These are phyloP conservation scores for Chloropsis hardwickii DNA, from an alignment of 2,113 vertebrate genomes.

Conservation along the genomic window DNA sequence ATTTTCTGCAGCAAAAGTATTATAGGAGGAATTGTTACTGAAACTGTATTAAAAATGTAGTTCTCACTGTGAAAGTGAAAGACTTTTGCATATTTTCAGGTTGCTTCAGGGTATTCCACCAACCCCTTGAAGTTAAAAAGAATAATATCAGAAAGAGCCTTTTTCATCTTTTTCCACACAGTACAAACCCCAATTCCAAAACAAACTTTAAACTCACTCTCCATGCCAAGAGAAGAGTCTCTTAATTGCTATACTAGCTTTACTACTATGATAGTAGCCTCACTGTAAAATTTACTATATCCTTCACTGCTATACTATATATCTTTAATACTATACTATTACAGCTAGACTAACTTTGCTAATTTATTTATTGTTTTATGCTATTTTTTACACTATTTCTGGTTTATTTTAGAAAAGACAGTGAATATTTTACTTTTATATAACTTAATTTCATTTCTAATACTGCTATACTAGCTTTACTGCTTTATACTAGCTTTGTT, in stretches of 20 bases:
- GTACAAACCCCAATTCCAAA: neutral
- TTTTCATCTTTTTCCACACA: constrained; percentile 20
- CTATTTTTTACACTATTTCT: neutral
- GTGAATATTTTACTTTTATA: neutral
- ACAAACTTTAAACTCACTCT: neutral
- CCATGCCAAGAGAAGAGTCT: neutral
- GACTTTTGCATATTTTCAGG: constrained; percentile 18
- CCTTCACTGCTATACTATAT: neutral
- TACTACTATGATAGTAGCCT: neutral
- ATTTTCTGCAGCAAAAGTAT: neutral
- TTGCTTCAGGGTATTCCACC: constrained; percentile 3
- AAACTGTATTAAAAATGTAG: neutral
- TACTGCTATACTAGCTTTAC: neutral
- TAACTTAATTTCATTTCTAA: neutral
- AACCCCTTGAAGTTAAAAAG: constrained; percentile 31
- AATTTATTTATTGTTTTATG: neutral
- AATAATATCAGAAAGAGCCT: neutral
- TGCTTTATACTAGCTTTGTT: neutral
- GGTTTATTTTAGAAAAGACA: neutral
- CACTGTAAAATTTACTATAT: neutral
- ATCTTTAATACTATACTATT: neutral
- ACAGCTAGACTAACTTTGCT: neutral
- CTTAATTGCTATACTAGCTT: neutral
- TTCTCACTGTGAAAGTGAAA: neutral
- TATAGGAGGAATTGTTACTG: neutral